These are phyloP conservation scores for Crematogaster levior DNA, from an alignment of 2,888 invertebrate genomes.

Conservation along the genomic window DNA sequence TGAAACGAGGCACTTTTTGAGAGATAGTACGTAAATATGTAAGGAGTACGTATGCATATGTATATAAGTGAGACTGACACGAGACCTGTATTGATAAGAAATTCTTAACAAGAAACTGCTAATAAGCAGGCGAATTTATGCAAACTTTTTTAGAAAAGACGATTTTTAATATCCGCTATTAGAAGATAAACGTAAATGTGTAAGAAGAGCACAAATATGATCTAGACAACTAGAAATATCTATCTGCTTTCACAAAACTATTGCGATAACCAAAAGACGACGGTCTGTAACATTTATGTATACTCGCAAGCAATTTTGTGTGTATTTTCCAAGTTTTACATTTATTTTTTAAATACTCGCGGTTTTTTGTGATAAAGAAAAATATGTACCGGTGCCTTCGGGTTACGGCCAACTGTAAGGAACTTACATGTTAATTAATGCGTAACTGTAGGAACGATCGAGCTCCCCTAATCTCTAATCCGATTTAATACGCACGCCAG, in stretches of 20 bases:
- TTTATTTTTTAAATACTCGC: background rate
- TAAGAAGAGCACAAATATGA: background rate
- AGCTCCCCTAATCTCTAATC: conserved; percentile 14
- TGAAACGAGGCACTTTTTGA: background rate
- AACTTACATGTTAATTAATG: conserved; percentile 12
- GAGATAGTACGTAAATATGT: background rate
- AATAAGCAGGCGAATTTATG: background rate
- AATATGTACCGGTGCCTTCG: background rate
- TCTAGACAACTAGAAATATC: background rate
- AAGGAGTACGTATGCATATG: background rate
- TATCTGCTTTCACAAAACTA: background rate
- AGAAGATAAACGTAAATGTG: background rate
- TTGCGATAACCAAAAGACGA: background rate
- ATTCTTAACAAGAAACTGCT: background rate
- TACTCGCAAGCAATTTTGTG: no score
- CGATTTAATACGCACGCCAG: conserved; percentile 6
- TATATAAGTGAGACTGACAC: background rate
- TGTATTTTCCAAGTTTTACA: no score
- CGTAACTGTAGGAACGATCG: background rate
- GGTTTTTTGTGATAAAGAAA: background rate
- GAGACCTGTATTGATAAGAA: background rate
- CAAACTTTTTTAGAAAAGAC: background rate
- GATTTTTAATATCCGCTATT: background rate
- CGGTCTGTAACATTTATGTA: background rate
- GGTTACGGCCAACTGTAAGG: background rate